These are phyloP conservation scores for Salmo trutta DNA, from an alignment of 2,797 vertebrate species.

Conservation along the genomic window DNA sequence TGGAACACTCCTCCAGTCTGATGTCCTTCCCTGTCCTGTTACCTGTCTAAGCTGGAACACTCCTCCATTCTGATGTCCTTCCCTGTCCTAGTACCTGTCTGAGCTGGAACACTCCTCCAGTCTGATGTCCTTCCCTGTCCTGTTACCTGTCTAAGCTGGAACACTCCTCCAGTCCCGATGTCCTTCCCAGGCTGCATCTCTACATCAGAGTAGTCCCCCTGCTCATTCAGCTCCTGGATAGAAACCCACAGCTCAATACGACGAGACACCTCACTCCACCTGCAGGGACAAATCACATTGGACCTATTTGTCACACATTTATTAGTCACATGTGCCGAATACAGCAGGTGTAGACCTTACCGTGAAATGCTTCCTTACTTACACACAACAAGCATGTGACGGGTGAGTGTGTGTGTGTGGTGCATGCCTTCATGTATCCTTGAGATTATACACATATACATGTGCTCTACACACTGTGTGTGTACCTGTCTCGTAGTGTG, in stretches of 20 bases:
- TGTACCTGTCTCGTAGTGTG: conserved; percentile 90
- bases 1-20: too few species aligned
- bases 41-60: too few species aligned
- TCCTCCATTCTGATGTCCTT: too few species aligned
- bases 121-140: too few species aligned
- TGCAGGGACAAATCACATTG: conserved; percentile 48
- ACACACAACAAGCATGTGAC: not conserved
- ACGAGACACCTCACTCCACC: conserved; percentile 97
- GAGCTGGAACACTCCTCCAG: too few species aligned
- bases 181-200: conserved; percentile 92
- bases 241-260: conserved; percentile 92
- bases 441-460: not conserved
- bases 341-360: too few species aligned
- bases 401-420: not conserved
- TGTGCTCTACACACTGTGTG: not conserved
- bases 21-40: too few species aligned
- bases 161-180: conserved; percentile 92
- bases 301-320: not conserved
- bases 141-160: conserved; percentile 80
- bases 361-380: too few species aligned
- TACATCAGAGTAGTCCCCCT: conserved; percentile 91
- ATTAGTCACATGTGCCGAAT: not conserved
- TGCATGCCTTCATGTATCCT: conserved; percentile 5
- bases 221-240: conserved; percentile 93
- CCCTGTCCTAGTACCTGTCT: too few species aligned